Percentiles rank a stretch among this genome's conserved stretches.
These are phyloP conservation scores for Radopholus similis DNA, from an alignment of 1,140 invertebrate genomes.

Conservation along the genomic window DNA sequence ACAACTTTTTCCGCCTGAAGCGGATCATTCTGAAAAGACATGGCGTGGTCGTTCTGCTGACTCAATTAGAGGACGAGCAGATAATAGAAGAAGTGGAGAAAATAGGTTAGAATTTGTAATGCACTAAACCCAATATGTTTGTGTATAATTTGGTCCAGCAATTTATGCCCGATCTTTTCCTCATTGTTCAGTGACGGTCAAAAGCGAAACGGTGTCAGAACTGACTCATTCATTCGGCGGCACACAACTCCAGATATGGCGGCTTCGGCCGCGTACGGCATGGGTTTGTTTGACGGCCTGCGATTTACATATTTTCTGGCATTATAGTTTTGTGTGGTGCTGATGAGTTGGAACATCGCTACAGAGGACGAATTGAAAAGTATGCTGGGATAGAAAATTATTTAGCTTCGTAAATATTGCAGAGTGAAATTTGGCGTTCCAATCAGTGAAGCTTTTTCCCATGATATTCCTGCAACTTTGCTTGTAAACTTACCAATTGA, in stretches of 20 bases:
- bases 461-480: constrained; percentile 59
- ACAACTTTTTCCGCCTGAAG: too few species aligned
- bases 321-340: constrained; percentile 51
- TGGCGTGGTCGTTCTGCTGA: too few species aligned
- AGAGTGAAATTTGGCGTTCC: constrained; percentile 60
- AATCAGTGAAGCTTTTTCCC: constrained; percentile 54
- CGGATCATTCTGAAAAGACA: too few species aligned
- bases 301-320: neutral
- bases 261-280: constrained; percentile 18
- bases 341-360: constrained; percentile 56
- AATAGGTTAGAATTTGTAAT: too few species aligned
- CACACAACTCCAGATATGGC: constrained; percentile 20
- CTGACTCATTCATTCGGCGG: neutral
- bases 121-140: too few species aligned
- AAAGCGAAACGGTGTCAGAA: neutral
- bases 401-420: constrained; percentile 14
- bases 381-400: constrained; percentile 9
- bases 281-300: neutral
- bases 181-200: too few species aligned
- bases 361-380: constrained; percentile 59
- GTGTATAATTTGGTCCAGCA: too few species aligned
- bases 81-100: too few species aligned
- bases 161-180: too few species aligned
- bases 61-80: too few species aligned
- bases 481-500: constrained; percentile 20